phyloP scores from a whole-genome alignment of 2,113 vertebrate genomes.

The Ovibos moschatus region DNA sequence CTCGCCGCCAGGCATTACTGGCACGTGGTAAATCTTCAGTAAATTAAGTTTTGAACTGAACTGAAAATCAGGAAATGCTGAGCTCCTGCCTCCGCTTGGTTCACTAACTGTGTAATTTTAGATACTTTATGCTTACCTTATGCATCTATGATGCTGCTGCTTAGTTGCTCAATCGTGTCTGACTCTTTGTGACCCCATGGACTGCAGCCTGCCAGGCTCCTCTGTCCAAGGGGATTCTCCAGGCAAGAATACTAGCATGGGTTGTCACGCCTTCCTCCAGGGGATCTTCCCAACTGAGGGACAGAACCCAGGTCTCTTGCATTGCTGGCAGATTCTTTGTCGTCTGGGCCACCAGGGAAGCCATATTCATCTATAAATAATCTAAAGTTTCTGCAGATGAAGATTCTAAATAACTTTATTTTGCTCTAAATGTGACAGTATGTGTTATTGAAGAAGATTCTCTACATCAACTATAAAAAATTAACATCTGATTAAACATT shows the following conservation, averaged over 20 bases:
- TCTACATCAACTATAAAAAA: background rate
- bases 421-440: background rate
- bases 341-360: background rate
- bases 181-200: background rate
- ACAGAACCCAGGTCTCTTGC: background rate
- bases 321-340: background rate
- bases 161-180: background rate
- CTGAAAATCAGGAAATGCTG: conserved; percentile 13
- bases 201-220: background rate
- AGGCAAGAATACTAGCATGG: background rate
- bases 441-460: background rate
- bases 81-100: background rate
- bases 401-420: conserved; percentile 2
- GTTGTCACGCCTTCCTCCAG: background rate
- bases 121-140: background rate
- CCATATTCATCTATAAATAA: background rate
- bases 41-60: conserved; percentile 4
- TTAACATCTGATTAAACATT: background rate
- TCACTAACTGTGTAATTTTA: conserved; percentile 25
- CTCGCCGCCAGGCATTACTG: background rate
- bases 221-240: background rate
- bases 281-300: background rate
- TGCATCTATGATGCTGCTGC: background rate
- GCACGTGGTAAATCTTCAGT: background rate
- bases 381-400: background rate